A percentile compares a stretch with the other conserved stretches of the same genome.
Conservation (phyloP, 2,888 invertebrate genomes). For the Acanthosepion pharaonis region DNA sequence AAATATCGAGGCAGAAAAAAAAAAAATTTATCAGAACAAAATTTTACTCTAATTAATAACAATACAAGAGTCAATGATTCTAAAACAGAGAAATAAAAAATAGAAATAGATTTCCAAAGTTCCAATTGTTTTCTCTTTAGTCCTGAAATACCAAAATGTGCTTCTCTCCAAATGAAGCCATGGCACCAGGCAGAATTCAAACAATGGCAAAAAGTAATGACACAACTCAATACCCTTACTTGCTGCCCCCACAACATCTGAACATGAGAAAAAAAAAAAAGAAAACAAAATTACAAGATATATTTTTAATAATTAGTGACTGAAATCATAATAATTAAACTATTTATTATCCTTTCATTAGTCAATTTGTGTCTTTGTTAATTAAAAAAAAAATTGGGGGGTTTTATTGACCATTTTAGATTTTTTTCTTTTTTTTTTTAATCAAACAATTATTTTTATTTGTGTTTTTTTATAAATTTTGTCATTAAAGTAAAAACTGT, state of each 20-base stretch:
- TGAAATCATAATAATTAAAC: conserved; percentile 44
- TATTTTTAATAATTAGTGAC: conserved; percentile 14
- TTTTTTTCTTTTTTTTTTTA: background rate
- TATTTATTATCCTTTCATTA: conserved; percentile 46
- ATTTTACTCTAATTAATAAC: background rate
- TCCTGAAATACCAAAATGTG: conserved; percentile 12
- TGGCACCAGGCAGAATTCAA: background rate
- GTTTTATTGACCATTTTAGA: background rate
- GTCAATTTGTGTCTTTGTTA: conserved; percentile 37
- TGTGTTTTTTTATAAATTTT: background rate
- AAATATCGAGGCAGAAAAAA: background rate
- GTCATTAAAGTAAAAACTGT: background rate
- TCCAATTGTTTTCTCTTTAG: background rate
- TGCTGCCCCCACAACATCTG: background rate
- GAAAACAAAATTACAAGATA: background rate
- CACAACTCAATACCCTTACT: background rate
- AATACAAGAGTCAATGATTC: background rate
- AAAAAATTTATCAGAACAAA: background rate
- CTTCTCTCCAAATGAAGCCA: background rate
- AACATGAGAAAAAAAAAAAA: background rate
- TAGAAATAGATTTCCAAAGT: background rate
- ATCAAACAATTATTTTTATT: background rate
- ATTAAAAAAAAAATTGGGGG: background rate
- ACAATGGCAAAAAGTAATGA: background rate
- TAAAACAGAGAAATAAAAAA: background rate